A percentile compares a stretch with the other conserved stretches of the same genome.
phyloP scores from a whole-genome alignment of 2,888 invertebrate genomes.

The Eueremaeus valkanovi region DNA sequence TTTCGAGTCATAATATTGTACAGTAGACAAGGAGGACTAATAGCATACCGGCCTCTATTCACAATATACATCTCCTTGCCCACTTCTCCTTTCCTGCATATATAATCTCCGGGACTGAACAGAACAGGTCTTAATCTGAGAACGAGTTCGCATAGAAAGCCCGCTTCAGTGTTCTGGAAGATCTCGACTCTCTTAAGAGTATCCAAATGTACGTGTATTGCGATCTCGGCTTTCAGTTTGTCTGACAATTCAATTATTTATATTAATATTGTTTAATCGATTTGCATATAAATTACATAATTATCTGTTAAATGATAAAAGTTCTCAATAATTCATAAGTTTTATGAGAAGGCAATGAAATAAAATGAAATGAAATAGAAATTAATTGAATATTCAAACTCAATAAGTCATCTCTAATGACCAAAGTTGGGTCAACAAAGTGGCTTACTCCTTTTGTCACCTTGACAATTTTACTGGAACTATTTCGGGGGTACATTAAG shows the following conservation, averaged over 20 bases:
- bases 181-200: slow-evolving; percentile 96
- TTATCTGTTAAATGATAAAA: too few relatives aligned
- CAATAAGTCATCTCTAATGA: too few relatives aligned
- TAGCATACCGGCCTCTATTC: slow-evolving; percentile 89
- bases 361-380: too few relatives aligned
- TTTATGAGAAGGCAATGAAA: too few relatives aligned
- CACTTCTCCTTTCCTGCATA: slow-evolving; percentile 98
- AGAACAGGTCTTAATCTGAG: slow-evolving; percentile 88
- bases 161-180: slow-evolving; percentile 98
- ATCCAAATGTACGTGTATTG: slow-evolving; percentile 97
- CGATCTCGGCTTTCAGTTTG: slow-evolving; percentile 97
- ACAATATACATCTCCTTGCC: slow-evolving; percentile 99
- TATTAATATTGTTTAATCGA: neutral
- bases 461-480: too few relatives aligned
- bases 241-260: slow-evolving; percentile 57
- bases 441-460: too few relatives aligned
- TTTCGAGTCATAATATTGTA: slow-evolving; percentile 59
- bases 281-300: neutral
- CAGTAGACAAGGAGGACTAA: slow-evolving; percentile 42
- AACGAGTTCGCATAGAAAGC: slow-evolving; percentile 95
- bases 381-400: too few relatives aligned
- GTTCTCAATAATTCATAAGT: too few relatives aligned
- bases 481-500: too few relatives aligned
- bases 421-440: too few relatives aligned
- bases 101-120: slow-evolving; percentile 97